Conservation (phyloP, 1,140 invertebrate genomes). For the Aplysia californica region DNA sequence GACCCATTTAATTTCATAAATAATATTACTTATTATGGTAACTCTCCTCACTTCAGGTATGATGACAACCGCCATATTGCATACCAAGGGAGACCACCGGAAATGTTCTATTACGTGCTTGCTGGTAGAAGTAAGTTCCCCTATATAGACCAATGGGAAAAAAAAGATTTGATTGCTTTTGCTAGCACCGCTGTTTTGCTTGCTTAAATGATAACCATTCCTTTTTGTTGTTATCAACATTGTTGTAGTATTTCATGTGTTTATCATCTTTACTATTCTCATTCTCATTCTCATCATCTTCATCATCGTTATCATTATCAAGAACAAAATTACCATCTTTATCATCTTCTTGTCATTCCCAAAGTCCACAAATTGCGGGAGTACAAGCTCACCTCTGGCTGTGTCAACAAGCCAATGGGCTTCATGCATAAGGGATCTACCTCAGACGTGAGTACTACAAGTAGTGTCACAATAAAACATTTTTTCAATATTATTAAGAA, state of each 20-base stretch:
- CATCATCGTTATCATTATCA: too few species aligned
- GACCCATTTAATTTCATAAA: too few species aligned
- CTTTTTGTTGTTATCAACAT: neutral
- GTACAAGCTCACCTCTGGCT: constrained; percentile 55
- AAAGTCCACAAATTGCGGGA: constrained; percentile 59
- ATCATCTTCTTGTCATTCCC: too few species aligned
- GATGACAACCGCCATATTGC: constrained; percentile 58
- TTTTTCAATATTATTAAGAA: too few species aligned
- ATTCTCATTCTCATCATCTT: neutral
- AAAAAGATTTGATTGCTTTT: too few species aligned
- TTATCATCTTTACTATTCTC: neutral
- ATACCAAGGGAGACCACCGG: constrained; percentile 54
- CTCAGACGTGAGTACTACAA: constrained; percentile 55
- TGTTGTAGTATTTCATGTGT: neutral
- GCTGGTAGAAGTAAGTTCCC: constrained; percentile 54
- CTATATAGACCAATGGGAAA: neutral
- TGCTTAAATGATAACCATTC: neutral
- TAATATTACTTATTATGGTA: too few species aligned
- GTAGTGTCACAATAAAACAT: too few species aligned
- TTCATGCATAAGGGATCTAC: constrained; percentile 55
- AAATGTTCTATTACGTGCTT: constrained; percentile 62
- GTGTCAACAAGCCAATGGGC: constrained; percentile 54
- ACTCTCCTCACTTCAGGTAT: too few species aligned
- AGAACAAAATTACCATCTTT: too few species aligned
- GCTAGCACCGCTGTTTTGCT: neutral